A percentile compares a stretch with the other conserved stretches of the same genome.
Conservation (phyloP, 2,113 vertebrate species). For the Cololabis saira region DNA sequence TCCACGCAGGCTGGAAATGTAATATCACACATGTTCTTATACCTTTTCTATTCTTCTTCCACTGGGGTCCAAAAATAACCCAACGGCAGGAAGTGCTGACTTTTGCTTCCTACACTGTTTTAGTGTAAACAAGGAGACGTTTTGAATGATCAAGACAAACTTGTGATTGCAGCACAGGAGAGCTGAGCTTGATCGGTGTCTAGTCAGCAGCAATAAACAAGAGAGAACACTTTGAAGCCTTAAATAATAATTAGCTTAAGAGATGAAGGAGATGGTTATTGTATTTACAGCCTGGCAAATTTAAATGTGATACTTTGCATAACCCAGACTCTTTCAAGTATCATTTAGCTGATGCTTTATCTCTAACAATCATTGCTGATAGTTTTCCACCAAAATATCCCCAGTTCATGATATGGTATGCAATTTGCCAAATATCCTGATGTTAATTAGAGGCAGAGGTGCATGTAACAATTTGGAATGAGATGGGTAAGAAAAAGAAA, state of each 20-base stretch:
- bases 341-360: conserved; percentile 33
- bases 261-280: conserved; percentile 45
- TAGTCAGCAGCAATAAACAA: conserved; percentile 65
- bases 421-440: conserved; percentile 12
- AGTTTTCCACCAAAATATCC: conserved; percentile 3
- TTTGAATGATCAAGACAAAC: conserved; percentile 71
- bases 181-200: conserved; percentile 57
- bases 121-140: conserved; percentile 55
- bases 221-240: conserved; percentile 59
- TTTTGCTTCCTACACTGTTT: conserved; percentile 56
- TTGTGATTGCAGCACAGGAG: conserved; percentile 54
- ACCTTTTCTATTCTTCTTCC: not conserved
- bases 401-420: conserved; percentile 3
- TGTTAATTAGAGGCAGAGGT: conserved; percentile 1
- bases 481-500: not conserved
- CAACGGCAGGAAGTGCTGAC: conserved; percentile 70
- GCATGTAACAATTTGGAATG: not conserved
- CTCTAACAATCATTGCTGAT: conserved; percentile 29
- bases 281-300: conserved; percentile 50
- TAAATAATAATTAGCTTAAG: conserved; percentile 64
- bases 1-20: conserved; percentile 58
- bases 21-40: conserved; percentile 66
- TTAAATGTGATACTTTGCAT: conserved; percentile 18
- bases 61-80: conserved; percentile 71
- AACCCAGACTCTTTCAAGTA: conserved; percentile 29